Evolutionary conservation across 1,140 invertebrate genomes (phyloP).

Genomic region (Ostrea edulis): DNA sequence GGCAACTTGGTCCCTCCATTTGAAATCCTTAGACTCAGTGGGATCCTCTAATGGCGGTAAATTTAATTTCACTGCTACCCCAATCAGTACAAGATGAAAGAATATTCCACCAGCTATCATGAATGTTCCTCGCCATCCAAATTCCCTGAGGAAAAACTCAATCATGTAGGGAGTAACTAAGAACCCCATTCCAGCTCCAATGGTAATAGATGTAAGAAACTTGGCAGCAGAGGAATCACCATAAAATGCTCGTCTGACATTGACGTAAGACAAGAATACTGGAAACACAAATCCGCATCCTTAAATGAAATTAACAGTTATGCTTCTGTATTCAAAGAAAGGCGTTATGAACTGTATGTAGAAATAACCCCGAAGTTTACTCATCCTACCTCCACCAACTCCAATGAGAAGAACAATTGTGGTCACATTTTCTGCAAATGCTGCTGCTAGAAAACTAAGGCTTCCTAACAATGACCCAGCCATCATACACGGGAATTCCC

Average conservation of each 20-base stretch:
- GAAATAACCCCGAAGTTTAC: too few species aligned
- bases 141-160: conserved; percentile 1
- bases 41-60: background rate
- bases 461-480: background rate
- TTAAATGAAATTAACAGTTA: background rate
- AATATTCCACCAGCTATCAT: conserved; percentile 8
- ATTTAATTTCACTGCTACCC: background rate
- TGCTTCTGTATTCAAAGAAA: background rate
- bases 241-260: background rate
- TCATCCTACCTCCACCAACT: background rate
- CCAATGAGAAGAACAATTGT: background rate
- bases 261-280: background rate
- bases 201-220: background rate
- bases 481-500: background rate
- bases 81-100: background rate
- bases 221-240: background rate
- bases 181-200: background rate
- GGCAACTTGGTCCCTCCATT: background rate
- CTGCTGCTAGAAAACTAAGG: background rate
- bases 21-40: background rate
- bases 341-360: too few species aligned
- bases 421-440: background rate
- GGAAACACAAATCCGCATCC: conserved; percentile 31
- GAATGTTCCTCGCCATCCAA: background rate
- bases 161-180: background rate